phyloP scores from a whole-genome alignment of 2,797 vertebrate genomes.

The Pangasius larnaudii region DNA sequence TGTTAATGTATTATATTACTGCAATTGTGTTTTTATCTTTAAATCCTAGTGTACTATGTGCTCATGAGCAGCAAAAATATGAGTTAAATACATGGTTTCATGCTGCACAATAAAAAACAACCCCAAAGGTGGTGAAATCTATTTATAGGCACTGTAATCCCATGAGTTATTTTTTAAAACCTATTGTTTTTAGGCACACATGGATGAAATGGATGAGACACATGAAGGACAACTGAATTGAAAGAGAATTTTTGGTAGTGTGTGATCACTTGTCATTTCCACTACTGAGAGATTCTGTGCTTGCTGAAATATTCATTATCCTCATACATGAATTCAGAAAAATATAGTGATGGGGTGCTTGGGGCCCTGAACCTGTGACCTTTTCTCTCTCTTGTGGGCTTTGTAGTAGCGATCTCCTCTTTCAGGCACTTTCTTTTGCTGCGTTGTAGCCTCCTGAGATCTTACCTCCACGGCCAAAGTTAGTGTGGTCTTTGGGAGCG shows the following conservation, averaged over 20 bases:
- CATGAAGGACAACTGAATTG: slow-evolving; percentile 15
- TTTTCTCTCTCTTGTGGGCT: slow-evolving; percentile 25
- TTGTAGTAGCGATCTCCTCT: slow-evolving; percentile 36
- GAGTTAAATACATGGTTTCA: background rate
- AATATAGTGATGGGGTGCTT: slow-evolving; percentile 11
- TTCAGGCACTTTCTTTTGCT: slow-evolving; percentile 51
- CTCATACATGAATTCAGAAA: slow-evolving; percentile 50
- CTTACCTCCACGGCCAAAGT: slow-evolving; percentile 92
- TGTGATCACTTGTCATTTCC: slow-evolving; percentile 54
- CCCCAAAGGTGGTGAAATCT: background rate
- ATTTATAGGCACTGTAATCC: background rate
- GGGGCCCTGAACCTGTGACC: slow-evolving; percentile 41
- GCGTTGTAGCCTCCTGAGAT: slow-evolving; percentile 39
- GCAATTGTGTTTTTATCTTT: too few species aligned
- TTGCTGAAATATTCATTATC: slow-evolving; percentile 56
- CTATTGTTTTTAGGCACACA: background rate
- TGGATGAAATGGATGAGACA: slow-evolving; percentile 63
- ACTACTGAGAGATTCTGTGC: slow-evolving; percentile 36
- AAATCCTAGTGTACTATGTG: background rate
- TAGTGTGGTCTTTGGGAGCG: slow-evolving; percentile 91
- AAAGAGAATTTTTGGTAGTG: slow-evolving; percentile 42
- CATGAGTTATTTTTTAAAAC: background rate
- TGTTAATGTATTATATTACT: background rate
- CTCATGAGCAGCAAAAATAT: background rate
- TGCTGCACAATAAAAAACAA: slow-evolving; percentile 13